These are phyloP conservation scores for Phocides pigmalion DNA, from an alignment of 1,140 invertebrate species.

Conservation along the genomic window DNA sequence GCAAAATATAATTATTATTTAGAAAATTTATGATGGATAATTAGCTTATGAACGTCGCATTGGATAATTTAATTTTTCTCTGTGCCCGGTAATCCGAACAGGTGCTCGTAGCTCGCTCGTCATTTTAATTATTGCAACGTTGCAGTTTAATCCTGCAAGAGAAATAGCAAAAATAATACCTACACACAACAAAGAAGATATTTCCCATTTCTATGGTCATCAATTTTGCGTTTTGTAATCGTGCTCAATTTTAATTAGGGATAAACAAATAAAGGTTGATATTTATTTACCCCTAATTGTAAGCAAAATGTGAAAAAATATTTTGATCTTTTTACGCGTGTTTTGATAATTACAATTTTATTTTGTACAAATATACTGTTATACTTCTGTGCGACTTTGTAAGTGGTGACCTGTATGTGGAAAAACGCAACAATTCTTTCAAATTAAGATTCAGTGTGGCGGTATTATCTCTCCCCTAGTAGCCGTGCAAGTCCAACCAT, in stretches of 20 bases:
- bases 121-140: conserved; percentile 18
- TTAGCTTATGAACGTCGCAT: conserved; percentile 13
- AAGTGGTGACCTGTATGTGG: too few relatives aligned
- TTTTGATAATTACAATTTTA: too few relatives aligned
- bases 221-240: neutral
- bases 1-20: conserved; percentile 5
- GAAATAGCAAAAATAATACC: conserved; percentile 30
- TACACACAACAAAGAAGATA: neutral
- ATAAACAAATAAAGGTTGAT: too few relatives aligned
- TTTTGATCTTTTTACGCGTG: too few relatives aligned
- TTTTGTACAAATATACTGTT: too few relatives aligned
- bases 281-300: too few relatives aligned
- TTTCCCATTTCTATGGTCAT: neutral
- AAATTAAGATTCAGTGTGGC: too few relatives aligned
- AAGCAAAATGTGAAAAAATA: too few relatives aligned
- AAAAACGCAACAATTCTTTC: too few relatives aligned
- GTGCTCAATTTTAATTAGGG: neutral
- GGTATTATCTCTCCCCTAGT: too few relatives aligned
- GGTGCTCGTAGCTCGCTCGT: conserved; percentile 34
- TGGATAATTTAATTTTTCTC: conserved; percentile 18
- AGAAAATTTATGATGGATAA: conserved; percentile 14
- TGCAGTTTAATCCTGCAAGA: conserved; percentile 50
- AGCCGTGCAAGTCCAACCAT: too few relatives aligned
- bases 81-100: conserved; percentile 26
- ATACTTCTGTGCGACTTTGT: too few relatives aligned